A percentile compares a stretch with the other conserved stretches of the same genome.
phyloP scores from a whole-genome alignment of 2,113 vertebrate genomes.

The Ibidorhyncha struthersii region DNA sequence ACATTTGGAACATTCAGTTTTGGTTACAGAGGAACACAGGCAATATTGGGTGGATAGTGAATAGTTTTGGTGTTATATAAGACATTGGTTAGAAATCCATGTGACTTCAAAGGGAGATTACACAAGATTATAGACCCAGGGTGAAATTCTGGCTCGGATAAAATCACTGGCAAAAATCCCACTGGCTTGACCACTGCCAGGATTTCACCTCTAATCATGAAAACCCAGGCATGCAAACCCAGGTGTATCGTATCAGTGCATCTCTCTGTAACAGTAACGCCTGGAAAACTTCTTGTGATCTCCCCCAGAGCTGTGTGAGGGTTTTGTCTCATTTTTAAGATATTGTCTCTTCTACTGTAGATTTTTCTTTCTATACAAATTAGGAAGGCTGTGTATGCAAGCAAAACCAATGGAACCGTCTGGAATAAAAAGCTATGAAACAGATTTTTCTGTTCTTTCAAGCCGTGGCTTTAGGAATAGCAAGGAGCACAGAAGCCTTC shows the following conservation, averaged over 20 bases:
- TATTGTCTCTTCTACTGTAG: background rate
- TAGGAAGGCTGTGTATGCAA: background rate
- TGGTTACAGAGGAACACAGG: background rate
- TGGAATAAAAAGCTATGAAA: background rate
- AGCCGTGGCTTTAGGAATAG: background rate
- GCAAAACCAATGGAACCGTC: background rate
- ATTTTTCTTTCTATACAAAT: background rate
- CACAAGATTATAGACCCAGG: conserved; percentile 44
- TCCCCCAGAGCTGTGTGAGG: background rate
- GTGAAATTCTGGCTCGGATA: conserved; percentile 60
- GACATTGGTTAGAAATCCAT: conserved; percentile 28
- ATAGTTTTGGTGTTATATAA: conserved; percentile 33
- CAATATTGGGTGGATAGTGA: background rate
- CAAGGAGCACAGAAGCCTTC: background rate
- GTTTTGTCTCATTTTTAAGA: background rate
- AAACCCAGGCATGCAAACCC: background rate
- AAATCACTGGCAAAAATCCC: conserved; percentile 32
- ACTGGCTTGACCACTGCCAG: conserved; percentile 9
- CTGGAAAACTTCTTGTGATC: background rate
- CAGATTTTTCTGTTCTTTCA: background rate
- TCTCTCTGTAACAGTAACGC: background rate
- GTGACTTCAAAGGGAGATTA: conserved; percentile 58
- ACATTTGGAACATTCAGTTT: background rate
- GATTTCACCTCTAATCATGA: background rate
- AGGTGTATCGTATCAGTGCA: background rate